Evolutionary conservation across 64 coral and sea anemone species (phyloP).

Genomic region (Astreopora myriophthalma): DNA sequence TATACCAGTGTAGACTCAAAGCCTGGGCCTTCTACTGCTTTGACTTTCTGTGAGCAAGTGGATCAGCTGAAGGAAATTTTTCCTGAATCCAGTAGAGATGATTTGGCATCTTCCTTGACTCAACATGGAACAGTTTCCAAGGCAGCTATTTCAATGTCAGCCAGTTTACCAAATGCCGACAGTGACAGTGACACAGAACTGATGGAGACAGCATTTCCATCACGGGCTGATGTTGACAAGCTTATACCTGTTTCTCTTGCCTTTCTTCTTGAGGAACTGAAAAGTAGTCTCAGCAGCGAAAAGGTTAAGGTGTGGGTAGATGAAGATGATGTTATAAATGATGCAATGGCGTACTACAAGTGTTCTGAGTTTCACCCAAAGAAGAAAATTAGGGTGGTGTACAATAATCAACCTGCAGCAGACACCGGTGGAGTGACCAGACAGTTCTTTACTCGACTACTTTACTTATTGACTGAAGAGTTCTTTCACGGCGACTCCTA

Average conservation of each 20-base stretch:
- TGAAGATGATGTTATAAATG: slow-evolving; percentile 51
- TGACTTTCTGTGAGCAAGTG: background rate
- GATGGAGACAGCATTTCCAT: slow-evolving; percentile 9
- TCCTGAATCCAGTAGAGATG: slow-evolving; percentile 17
- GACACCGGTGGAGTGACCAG: slow-evolving; percentile 30
- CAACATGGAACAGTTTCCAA: slow-evolving; percentile 25
- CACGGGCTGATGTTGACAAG: background rate
- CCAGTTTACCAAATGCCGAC: background rate
- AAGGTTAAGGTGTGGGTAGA: slow-evolving; percentile 31
- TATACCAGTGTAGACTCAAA: background rate
- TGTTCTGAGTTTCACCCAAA: background rate
- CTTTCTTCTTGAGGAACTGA: slow-evolving; percentile 8
- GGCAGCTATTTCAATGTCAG: slow-evolving; percentile 21
- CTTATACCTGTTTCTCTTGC: background rate
- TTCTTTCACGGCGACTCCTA: slow-evolving; percentile 44
- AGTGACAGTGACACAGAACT: slow-evolving; percentile 19
- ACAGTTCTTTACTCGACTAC: slow-evolving; percentile 35
- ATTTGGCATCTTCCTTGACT: background rate
- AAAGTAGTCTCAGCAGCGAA: slow-evolving; percentile 12
- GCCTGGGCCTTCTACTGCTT: slow-evolving; percentile 1
- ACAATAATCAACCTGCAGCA: background rate
- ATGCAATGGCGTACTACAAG: slow-evolving; percentile 53
- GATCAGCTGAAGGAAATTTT: slow-evolving; percentile 51
- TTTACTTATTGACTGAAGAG: background rate
- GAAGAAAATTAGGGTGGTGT: background rate